Evolutionary conservation across 2,888 invertebrate species (phyloP).

Genomic region (Pegoplata infirma): DNA sequence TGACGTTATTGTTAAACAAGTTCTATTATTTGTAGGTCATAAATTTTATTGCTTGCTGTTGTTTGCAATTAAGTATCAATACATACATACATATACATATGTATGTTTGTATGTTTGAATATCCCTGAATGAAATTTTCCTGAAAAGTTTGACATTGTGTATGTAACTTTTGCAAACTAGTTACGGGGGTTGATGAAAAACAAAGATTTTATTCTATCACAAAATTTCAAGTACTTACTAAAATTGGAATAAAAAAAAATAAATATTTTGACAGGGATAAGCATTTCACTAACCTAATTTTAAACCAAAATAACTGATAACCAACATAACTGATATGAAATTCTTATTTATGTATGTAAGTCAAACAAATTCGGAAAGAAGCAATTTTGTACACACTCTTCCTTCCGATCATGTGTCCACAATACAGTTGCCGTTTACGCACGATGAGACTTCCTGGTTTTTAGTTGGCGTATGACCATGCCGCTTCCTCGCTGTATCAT

Average conservation of each 20-base stretch:
- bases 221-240: neutral
- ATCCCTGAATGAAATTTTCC: conserved; percentile 19
- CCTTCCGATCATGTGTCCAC: conserved; percentile 55
- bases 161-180: too few relatives aligned
- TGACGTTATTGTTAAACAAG: conserved; percentile 66
- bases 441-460: conserved; percentile 20
- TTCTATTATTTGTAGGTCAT: conserved; percentile 77
- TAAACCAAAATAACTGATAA: neutral
- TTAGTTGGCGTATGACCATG: conserved; percentile 43
- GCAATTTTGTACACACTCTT: conserved; percentile 60
- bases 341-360: neutral
- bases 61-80: conserved; percentile 75
- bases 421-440: conserved; percentile 21
- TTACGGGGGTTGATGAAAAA: neutral
- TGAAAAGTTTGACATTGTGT: conserved; percentile 19
- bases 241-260: conserved; percentile 43
- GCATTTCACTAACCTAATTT: conserved; percentile 15
- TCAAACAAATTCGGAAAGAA: conserved; percentile 39
- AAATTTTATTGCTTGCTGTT: conserved; percentile 77
- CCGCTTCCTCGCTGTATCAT: conserved; percentile 39
- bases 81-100: too few relatives aligned
- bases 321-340: too few relatives aligned
- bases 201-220: conserved; percentile 1
- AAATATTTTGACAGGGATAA: conserved; percentile 55
- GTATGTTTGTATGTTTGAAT: too few relatives aligned